A percentile compares a stretch with the other conserved stretches of the same genome.
Conservation (phyloP, 2,797 vertebrate genomes). For the Pseudotriccus pelzelni region DNA sequence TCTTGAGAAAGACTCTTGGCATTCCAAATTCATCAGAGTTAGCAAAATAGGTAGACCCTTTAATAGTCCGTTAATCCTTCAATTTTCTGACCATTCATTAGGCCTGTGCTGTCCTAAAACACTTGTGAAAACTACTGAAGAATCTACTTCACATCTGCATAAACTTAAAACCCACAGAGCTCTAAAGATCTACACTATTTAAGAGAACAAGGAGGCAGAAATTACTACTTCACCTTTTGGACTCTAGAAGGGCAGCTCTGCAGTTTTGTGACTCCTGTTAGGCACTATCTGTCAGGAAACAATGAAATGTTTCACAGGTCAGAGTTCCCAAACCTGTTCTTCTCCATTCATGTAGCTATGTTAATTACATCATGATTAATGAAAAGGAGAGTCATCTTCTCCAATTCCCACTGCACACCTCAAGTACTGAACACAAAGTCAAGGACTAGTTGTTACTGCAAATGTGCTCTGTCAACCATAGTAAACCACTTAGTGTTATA, state of each 20-base stretch:
- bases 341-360: not conserved
- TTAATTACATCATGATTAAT: not conserved
- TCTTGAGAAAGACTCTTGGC: not conserved
- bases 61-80: not conserved
- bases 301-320: not conserved
- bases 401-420: no score
- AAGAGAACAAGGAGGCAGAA: not conserved
- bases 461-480: not conserved
- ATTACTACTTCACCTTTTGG: not conserved
- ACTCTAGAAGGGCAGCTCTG: not conserved
- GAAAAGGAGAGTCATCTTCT: not conserved
- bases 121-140: not conserved
- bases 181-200: rapidly evolving
- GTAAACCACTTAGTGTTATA: not conserved
- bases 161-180: not conserved
- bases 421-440: not conserved
- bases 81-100: not conserved
- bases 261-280: not conserved
- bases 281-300: not conserved
- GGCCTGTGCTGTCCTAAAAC: not conserved
- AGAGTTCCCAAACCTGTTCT: not conserved
- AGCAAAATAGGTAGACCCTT: not conserved
- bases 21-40: not conserved
- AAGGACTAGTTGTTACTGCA: not conserved
- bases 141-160: not conserved